Evolutionary conservation across 2,113 vertebrate genomes (phyloP).

Genomic region (Mesocricetus auratus): DNA sequence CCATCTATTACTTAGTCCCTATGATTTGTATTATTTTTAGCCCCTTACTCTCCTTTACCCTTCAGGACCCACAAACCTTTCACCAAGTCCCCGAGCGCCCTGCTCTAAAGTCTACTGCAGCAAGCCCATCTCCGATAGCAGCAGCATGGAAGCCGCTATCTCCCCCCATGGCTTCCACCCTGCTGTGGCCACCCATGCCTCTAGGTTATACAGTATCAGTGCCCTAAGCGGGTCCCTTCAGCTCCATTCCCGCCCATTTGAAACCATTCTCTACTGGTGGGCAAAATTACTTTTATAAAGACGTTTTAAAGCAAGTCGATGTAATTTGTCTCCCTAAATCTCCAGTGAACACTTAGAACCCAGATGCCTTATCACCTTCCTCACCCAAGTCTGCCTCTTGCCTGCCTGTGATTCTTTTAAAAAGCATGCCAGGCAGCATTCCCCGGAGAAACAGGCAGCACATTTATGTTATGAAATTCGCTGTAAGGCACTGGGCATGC

Average conservation of each 20-base stretch:
- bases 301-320: background rate
- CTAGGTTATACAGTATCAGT: background rate
- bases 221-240: background rate
- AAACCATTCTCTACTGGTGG: background rate
- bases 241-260: background rate
- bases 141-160: background rate
- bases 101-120: background rate
- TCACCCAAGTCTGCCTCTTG: background rate
- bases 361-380: background rate
- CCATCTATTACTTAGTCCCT: background rate
- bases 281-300: background rate
- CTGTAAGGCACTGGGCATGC: background rate
- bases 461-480: background rate
- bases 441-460: background rate
- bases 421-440: background rate
- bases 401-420: background rate
- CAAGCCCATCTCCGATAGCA: background rate
- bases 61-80: background rate
- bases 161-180: background rate
- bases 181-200: background rate
- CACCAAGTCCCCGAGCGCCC: background rate
- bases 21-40: background rate
- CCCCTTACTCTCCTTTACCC: background rate
- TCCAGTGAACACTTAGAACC: background rate
- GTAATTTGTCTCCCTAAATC: background rate